phyloP scores from a whole-genome alignment of 2,113 vertebrate genomes.

The Pluvialis apricaria region DNA sequence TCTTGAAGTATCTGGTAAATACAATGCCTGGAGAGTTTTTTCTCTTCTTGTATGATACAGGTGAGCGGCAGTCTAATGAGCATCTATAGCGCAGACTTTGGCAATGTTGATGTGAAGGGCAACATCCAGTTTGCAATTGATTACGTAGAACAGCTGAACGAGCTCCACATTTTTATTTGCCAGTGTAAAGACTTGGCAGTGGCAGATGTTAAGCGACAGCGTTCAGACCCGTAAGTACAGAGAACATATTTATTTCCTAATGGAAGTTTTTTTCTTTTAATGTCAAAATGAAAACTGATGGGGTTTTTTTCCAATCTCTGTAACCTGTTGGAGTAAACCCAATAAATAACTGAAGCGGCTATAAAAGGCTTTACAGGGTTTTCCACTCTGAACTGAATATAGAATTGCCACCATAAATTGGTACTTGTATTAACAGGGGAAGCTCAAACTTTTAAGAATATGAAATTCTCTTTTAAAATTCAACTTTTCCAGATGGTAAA shows the following conservation, averaged over 20 bases:
- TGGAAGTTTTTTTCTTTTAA: neutral
- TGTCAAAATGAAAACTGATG: neutral
- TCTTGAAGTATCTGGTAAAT: neutral
- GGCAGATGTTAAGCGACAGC: conserved; percentile 84
- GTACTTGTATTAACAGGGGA: neutral
- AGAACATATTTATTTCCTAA: neutral
- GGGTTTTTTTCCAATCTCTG: neutral
- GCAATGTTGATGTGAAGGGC: conserved; percentile 85
- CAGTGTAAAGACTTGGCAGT: conserved; percentile 87
- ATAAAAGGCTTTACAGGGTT: neutral
- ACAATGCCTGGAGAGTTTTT: neutral
- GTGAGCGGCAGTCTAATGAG: conserved; percentile 87
- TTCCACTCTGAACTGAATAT: neutral
- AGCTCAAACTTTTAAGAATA: neutral
- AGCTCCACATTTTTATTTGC: conserved; percentile 91
- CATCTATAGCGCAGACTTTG: conserved; percentile 82
- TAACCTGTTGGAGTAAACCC: neutral
- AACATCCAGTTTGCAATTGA: conserved; percentile 89
- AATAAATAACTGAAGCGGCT: neutral
- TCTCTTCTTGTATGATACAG: conserved; percentile 60
- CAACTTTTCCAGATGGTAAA: neutral
- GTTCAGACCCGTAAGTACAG: conserved; percentile 90
- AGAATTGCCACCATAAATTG: neutral
- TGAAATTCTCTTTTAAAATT: neutral
- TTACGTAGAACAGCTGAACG: conserved; percentile 86